Base-by-base conservation (phyloP, 2,888 invertebrate species). In the Dryococelus australis region DNA sequence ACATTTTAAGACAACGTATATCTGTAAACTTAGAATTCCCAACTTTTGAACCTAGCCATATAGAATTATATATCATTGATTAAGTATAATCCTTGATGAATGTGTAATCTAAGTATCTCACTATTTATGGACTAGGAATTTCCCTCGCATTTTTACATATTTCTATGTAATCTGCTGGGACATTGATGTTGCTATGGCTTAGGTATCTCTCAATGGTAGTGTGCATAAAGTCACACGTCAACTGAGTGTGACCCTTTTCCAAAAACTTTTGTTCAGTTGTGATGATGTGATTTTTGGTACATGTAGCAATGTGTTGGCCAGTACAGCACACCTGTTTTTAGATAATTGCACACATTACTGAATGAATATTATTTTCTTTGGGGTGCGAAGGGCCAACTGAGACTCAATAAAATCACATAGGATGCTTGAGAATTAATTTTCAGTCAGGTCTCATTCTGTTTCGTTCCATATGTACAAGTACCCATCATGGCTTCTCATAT, bases 141-240 rank as follows among this genome's bases (percentile, higher is more conserved):
- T 81, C 26, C 20, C 81, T 81, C 13, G n/a, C 80, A 80, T 80
- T n/a, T 80, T 80, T 80, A 27, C 80, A 80, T n/a, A 26, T 27
- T n/a, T 80, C 80, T 27, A 80, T 27, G 80, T 80, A 80, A 80
- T 80, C 80, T 10, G 80, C 80, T 80, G 80, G 80, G 10, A 80
- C 80, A 80, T 27, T n/a, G 27, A 80, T 80, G 27, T 80, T 8
- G 6, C 10, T 80, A 9, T 26, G 80, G 8, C 80, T 80, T 26
- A 27, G 9, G 27, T 80, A 27, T 27, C 80, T n/a, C 27, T 80
- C 10, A n/a, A n/a, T n/a, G n/a, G n/a, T n/a, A n/a, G n/a, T n/a
- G n/a, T n/a, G n/a, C n/a, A n/a, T n/a, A n/a, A n/a, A n/a, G n/a
- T n/a, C n/a, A n/a, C n/a, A n/a, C n/a, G n/a, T n/a, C n/a, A 80